phyloP scores from a whole-genome alignment of 2,888 invertebrate genomes.

The Caenorhabditis doughertyi region DNA sequence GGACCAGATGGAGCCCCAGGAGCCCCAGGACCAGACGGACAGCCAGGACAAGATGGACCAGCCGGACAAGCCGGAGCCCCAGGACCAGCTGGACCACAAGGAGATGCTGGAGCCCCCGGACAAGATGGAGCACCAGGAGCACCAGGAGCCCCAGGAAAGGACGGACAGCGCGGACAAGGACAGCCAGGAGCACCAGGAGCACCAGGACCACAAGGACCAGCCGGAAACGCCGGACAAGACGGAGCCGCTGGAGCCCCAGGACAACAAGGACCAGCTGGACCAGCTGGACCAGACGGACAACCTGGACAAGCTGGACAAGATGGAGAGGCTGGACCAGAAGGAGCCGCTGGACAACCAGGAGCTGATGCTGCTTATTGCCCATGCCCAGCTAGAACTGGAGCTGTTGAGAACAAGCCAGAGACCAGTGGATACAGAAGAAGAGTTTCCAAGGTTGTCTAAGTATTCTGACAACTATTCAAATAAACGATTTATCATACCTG shows the following conservation, averaged over 20 bases:
- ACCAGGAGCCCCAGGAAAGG: conserved; percentile 86
- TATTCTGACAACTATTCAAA: conserved; percentile 5
- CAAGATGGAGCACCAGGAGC: conserved; percentile 68
- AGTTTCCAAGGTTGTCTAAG: conserved; percentile 64
- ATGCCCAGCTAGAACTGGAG: conserved; percentile 63
- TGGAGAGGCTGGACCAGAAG: conserved; percentile 68
- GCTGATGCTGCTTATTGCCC: conserved; percentile 65
- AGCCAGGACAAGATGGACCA: conserved; percentile 73
- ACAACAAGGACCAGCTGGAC: conserved; percentile 65
- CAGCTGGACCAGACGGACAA: conserved; percentile 67
- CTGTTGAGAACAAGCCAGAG: conserved; percentile 59
- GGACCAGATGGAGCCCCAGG: conserved; percentile 73
- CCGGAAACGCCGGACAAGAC: conserved; percentile 67
- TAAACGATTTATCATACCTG: conserved; percentile 58
- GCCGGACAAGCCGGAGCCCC: conserved; percentile 70
- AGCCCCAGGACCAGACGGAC: conserved; percentile 72
- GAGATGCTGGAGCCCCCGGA: conserved; percentile 71
- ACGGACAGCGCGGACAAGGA: conserved; percentile 68
- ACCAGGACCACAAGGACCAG: conserved; percentile 69
- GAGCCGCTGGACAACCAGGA: conserved; percentile 66
- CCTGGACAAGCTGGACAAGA: conserved; percentile 62
- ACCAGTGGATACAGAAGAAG: conserved; percentile 58
- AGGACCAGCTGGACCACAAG: conserved; percentile 75
- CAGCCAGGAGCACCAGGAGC: conserved; percentile 71
- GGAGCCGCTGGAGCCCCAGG: conserved; percentile 67